Evolutionary conservation across 2,888 invertebrate species (phyloP).

Genomic region (Eupithecia dodoneata): DNA sequence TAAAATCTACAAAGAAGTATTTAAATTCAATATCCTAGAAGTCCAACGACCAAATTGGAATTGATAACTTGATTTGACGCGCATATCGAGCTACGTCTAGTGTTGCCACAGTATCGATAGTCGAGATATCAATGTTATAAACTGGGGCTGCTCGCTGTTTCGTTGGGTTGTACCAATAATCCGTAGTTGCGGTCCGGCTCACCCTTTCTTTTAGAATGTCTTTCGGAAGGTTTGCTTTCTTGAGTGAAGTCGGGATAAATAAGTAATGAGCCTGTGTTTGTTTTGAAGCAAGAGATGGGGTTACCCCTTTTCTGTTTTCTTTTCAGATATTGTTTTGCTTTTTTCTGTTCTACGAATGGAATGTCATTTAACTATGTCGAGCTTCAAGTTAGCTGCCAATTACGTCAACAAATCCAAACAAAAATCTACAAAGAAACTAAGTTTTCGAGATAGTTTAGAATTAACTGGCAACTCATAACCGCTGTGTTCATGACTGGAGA

Average conservation of each 20-base stretch:
- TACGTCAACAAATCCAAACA: not conserved
- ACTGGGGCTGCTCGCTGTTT: conserved; percentile 30
- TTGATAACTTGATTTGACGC: conserved; percentile 1
- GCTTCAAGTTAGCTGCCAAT: not conserved
- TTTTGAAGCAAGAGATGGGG: not conserved
- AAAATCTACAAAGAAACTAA: not conserved
- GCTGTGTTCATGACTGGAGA: too few species aligned
- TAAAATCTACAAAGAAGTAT: not conserved
- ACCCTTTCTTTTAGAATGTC: conserved; percentile 19
- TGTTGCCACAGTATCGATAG: conserved; percentile 18
- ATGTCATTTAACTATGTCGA: not conserved
- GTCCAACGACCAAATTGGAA: not conserved
- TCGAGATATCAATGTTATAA: conserved; percentile 33
- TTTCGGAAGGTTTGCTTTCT: conserved; percentile 18
- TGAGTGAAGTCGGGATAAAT: conserved; percentile 14
- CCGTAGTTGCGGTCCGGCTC: conserved; percentile 31
- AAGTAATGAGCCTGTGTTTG: conserved; percentile 6
- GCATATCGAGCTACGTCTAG: conserved; percentile 16
- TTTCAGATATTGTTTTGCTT: not conserved
- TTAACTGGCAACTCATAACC: too few species aligned
- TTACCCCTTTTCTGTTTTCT: not conserved
- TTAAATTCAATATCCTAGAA: not conserved
- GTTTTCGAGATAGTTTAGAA: too few species aligned
- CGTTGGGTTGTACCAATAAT: conserved; percentile 27
- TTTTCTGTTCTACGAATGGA: not conserved